Percentiles rank a stretch among this genome's conserved stretches.
Conservation (phyloP, 2,113 vertebrate genomes). For the Tautogolabrus adspersus region DNA sequence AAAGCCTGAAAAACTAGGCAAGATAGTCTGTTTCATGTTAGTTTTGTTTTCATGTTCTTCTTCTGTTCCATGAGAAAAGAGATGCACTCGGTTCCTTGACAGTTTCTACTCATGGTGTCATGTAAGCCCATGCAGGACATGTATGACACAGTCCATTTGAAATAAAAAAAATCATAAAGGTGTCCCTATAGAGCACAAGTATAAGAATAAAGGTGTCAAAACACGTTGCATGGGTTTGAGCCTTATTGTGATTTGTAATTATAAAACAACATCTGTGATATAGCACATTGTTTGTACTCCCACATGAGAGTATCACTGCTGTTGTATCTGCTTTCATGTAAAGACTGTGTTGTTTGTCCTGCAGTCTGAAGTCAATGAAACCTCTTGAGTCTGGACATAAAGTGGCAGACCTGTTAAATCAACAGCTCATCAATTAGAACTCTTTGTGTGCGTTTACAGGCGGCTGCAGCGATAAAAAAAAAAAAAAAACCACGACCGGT, state of each 20-base stretch:
- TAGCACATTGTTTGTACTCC: too few relatives aligned
- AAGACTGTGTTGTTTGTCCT: not conserved
- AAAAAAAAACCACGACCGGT: not conserved
- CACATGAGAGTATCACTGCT: not conserved
- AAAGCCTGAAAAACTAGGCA: too few relatives aligned
- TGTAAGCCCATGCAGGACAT: too few relatives aligned
- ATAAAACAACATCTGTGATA: not conserved
- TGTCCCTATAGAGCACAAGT: not conserved
- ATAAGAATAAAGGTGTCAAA: not conserved
- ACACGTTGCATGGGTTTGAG: not conserved
- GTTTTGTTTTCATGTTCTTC: too few relatives aligned
- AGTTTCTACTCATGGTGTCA: too few relatives aligned
- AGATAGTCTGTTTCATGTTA: too few relatives aligned
- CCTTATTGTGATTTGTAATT: not conserved
- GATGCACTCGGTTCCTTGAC: too few relatives aligned
- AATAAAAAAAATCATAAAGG: too few relatives aligned
- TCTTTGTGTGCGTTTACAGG: not conserved
- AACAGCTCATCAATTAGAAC: slow-evolving; percentile 23
- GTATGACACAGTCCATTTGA: too few relatives aligned
- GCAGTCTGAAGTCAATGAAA: not conserved
- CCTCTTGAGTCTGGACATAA: not conserved
- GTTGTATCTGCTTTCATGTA: not conserved
- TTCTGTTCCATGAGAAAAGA: too few relatives aligned
- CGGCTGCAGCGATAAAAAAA: not conserved
- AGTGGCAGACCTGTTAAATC: not conserved